phyloP scores from a whole-genome alignment of 1,140 invertebrate genomes.

The Dendrolimus kikuchii region DNA sequence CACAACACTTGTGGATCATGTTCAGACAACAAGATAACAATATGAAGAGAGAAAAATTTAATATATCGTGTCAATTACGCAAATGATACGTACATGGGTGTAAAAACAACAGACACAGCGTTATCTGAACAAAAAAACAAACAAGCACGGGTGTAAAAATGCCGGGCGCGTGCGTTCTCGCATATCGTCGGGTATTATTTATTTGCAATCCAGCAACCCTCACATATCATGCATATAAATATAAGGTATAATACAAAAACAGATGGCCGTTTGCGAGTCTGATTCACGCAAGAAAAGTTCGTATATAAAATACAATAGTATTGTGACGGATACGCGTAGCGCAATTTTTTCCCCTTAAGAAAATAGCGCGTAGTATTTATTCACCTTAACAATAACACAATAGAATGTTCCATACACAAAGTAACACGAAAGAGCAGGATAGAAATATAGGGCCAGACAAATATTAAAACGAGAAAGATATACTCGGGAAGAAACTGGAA shows the following conservation, averaged over 20 bases:
- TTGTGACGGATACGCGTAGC: too few species aligned
- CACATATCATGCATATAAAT: conserved; percentile 18
- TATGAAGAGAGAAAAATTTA: conserved; percentile 17
- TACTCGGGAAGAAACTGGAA: too few species aligned
- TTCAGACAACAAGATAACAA: conserved; percentile 1
- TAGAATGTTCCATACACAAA: too few species aligned
- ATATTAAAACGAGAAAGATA: too few species aligned
- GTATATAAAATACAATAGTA: too few species aligned
- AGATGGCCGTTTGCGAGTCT: too few species aligned
- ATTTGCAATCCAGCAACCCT: conserved; percentile 20
- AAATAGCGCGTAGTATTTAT: too few species aligned
- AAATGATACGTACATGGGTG: conserved; percentile 16
- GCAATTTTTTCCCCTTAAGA: too few species aligned
- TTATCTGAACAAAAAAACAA: conserved; percentile 17
- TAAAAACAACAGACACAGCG: conserved; percentile 12
- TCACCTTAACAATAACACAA: too few species aligned
- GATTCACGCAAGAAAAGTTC: too few species aligned
- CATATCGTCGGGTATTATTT: conserved; percentile 21
- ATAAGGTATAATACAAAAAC: conserved; percentile 16
- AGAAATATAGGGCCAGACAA: too few species aligned
- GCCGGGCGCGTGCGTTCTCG: conserved; percentile 11
- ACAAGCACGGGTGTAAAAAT: conserved; percentile 18
- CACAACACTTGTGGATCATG: conserved; percentile 22
- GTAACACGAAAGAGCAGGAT: too few species aligned
- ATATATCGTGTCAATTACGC: conserved; percentile 29